These are phyloP conservation scores for Poeciliopsis infans DNA, from an alignment of 2,797 vertebrate species.

Conservation along the genomic window DNA sequence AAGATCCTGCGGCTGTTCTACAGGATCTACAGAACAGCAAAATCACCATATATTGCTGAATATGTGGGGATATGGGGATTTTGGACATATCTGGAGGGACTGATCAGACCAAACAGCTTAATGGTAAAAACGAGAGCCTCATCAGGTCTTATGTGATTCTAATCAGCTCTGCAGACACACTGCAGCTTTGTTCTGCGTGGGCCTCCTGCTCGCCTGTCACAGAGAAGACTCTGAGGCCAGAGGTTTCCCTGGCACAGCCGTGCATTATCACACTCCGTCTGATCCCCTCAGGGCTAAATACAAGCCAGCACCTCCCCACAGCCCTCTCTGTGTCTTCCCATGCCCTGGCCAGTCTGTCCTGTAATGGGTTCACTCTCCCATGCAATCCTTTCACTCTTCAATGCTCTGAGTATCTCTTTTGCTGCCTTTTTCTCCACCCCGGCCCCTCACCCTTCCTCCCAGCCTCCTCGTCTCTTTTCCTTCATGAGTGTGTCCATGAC, in stretches of 20 bases:
- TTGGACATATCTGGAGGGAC: background rate
- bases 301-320: constrained; percentile 51
- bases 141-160: background rate
- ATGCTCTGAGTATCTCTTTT: constrained; percentile 79
- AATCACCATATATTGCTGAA: too few relatives aligned
- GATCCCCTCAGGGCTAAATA: constrained; percentile 58
- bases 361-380: constrained; percentile 77
- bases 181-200: constrained; percentile 9
- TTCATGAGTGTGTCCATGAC: constrained; percentile 85
- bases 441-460: constrained; percentile 45
- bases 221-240: constrained; percentile 40
- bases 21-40: too few relatives aligned
- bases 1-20: background rate
- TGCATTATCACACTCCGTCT: constrained; percentile 3
- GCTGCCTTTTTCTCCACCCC: constrained; percentile 59
- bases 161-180: background rate
- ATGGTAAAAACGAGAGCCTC: background rate
- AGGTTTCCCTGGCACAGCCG: constrained; percentile 41
- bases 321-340: constrained; percentile 68
- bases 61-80: background rate
- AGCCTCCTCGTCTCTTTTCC: constrained; percentile 58
- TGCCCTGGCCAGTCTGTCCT: constrained; percentile 65
- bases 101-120: background rate
- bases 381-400: constrained; percentile 76
- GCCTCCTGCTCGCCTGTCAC: background rate